Base-by-base conservation (phyloP, 2,797 vertebrate species). In the Nasua narica region DNA sequence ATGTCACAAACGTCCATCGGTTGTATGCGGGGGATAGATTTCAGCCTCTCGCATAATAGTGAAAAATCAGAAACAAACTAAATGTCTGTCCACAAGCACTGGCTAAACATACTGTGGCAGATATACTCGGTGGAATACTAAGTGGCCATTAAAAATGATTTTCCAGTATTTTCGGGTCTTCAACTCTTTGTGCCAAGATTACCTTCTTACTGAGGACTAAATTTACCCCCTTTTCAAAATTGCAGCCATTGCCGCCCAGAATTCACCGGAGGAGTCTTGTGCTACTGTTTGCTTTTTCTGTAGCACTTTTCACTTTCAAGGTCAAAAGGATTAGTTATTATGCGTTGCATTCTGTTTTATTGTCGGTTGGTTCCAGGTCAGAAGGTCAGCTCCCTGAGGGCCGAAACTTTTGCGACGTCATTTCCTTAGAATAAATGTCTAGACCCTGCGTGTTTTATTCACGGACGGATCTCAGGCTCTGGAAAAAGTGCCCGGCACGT, bases 221-320 rank as follows among this genome's bases (percentile, higher is more conserved):
- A 13, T 35, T 52, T 52, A 46, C 7, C 11, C 37, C 18, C 6
- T 12, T 76, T 77, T 62, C 32, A 56, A 90, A 50, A 43, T 2
- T 0, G 7, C 1, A 27, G 0, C 29, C 9, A 0, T 18, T 14
- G 29, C 14, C 1, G 14, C n/a, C 14, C 11, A 1, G 9, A 8
- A 3, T 27, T 35, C 15, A 21, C 3, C 10, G 40, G 25, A 4
- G 40, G 25, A 4, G 25, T 12, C 1, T 76, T n/a, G 16, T 8
- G 4, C n/a, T 12, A 7, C 27, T 4, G 1, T 52, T 93, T 35
- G n/a, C 11, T n/a, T 88, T 67, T 50, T 43, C 21, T 46, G 0
- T 11, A n/a, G 62, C 14, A 56, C 3, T 88, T 90, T 60, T 29
- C 11, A 32, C 4, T 87, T 58, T 60, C 48, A 19, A 4, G 12